These are phyloP conservation scores for Nomia melanderi DNA, from an alignment of 1,140 invertebrate genomes.

Conservation along the genomic window DNA sequence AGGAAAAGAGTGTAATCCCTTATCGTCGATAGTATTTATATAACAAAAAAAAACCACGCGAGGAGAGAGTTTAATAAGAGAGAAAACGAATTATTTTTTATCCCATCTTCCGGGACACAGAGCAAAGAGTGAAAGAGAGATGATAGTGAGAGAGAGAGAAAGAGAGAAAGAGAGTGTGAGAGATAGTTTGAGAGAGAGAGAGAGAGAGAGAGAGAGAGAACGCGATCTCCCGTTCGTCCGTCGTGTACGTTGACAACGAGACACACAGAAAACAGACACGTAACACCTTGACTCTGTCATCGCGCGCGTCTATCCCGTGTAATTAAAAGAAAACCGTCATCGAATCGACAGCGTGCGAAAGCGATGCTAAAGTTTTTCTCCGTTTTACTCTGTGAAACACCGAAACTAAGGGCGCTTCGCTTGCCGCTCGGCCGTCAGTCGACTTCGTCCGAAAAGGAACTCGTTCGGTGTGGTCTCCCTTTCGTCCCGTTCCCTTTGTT, in stretches of 20 bases:
- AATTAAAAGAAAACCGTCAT: slow-evolving; percentile 12
- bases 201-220: slow-evolving; percentile 16
- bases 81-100: slow-evolving; percentile 41
- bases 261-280: too few relatives aligned
- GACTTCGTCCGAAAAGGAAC: not conserved
- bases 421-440: not conserved
- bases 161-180: too few relatives aligned
- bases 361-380: slow-evolving; percentile 44
- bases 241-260: slow-evolving; percentile 28
- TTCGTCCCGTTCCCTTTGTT: not conserved
- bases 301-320: slow-evolving; percentile 12
- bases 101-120: slow-evolving; percentile 19
- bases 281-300: slow-evolving; percentile 20
- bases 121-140: too few relatives aligned
- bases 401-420: not conserved
- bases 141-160: too few relatives aligned
- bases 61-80: slow-evolving; percentile 10
- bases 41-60: not conserved
- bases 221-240: slow-evolving; percentile 16
- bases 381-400: slow-evolving; percentile 31
- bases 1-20: slow-evolving; percentile 4
- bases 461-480: not conserved
- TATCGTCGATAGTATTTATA: slow-evolving; percentile 42
- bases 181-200: too few relatives aligned
- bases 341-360: not conserved